Base-by-base conservation (phyloP, 2,888 invertebrate species). In the Drosophila ustulata region DNA sequence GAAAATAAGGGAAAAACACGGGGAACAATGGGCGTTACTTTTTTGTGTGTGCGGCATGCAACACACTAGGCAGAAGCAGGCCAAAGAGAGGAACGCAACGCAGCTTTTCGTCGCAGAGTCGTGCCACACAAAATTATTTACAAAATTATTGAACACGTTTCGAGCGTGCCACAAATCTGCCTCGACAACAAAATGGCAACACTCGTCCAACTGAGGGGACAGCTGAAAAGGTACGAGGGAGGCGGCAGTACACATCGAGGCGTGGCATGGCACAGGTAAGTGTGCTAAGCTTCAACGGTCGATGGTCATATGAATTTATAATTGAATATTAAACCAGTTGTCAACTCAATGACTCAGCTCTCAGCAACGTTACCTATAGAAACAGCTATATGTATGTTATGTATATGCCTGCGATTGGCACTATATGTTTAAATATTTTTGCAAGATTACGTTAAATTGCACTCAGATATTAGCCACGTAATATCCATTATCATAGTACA, bases 121-220 rank as follows among this genome's bases (percentile, higher is more conserved):
- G 51, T 46, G 72, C 59, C 72, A 50, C 52, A 64, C 69, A 62
- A 68, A 78, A 77, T 89, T 83, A 87, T 88, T 84, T 77, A 85
- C 82, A 80, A 82, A 87, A 89, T 87, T 87, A 85, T 88, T 87
- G 88, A 88, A 89, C 88, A 88, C 88, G 88, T 79, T 88, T 69
- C 66, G 71, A 62, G 68, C 84, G 70, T 67, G 71, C 52, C 62
- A 69, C 78, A 72, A 66, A 63, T 50, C 56, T 59, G 57, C 55
- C 58, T 23, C 56, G 51, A 37, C 47, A 69, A 66, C 80, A 71
- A 58, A 82, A 71, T 73, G 62, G 73, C 46, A 57, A 64, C 75
- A 49, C 66, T 51, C 41, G 25, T n/a, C 32, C 23, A 43, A 30
- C 0, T 4, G 18, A 9, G 18, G 4, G 45, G 4, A 4, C 8